phyloP scores from a whole-genome alignment of 2,113 vertebrate genomes.

The Tamias sibiricus region DNA sequence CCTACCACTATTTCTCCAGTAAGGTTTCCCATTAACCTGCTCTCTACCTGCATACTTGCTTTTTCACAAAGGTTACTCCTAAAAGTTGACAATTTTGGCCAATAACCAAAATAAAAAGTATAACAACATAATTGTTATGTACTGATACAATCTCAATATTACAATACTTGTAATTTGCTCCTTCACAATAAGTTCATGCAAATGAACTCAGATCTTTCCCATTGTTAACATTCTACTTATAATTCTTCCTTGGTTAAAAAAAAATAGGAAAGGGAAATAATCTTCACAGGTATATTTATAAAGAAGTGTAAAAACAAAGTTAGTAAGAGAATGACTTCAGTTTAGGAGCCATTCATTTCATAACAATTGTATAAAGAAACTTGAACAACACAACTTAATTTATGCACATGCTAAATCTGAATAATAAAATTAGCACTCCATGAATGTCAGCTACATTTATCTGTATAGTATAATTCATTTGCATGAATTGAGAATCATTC shows the following conservation, averaged over 20 bases:
- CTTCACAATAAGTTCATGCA: constrained; percentile 77
- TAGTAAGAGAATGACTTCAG: constrained; percentile 75
- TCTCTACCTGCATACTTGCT: not conserved
- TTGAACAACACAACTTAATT: constrained; percentile 80
- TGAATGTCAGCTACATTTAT: constrained; percentile 78
- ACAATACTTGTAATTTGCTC: constrained; percentile 67
- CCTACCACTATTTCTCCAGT: not conserved
- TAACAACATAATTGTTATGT: constrained; percentile 72
- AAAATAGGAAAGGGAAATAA: constrained; percentile 71
- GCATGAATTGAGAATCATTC: constrained; percentile 74
- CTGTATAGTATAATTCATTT: constrained; percentile 78
- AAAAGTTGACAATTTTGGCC: constrained; percentile 60
- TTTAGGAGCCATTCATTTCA: constrained; percentile 69
- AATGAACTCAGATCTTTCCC: constrained; percentile 66
- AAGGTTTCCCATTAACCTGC: not conserved
- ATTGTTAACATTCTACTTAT: constrained; percentile 73
- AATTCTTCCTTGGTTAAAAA: constrained; percentile 72
- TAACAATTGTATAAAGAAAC: constrained; percentile 75
- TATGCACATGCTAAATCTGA: constrained; percentile 79
- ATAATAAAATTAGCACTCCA: constrained; percentile 79
- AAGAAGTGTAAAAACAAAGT: constrained; percentile 79
- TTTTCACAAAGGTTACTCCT: not conserved
- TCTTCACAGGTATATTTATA: constrained; percentile 75
- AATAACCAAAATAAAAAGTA: constrained; percentile 70
- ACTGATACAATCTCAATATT: constrained; percentile 64